These are phyloP conservation scores for Prostheceraeus crozeri DNA, from an alignment of 2,888 invertebrate genomes.

Conservation along the genomic window DNA sequence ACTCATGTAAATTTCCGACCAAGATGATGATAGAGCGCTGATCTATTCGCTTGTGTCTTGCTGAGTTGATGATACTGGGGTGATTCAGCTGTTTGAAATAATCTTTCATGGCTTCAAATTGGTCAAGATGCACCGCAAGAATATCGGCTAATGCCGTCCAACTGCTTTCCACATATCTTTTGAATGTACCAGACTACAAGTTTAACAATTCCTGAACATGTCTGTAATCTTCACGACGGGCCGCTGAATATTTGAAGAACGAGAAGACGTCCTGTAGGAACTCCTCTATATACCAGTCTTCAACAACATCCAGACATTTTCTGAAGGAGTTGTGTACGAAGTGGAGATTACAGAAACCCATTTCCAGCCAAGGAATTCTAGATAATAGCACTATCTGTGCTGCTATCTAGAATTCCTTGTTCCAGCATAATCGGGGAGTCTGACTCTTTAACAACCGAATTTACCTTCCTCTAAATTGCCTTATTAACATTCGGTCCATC, in stretches of 20 bases:
- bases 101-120: conserved; percentile 5
- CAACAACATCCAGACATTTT: conserved; percentile 10
- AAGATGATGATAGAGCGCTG: no score
- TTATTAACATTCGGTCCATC: conserved; percentile 27
- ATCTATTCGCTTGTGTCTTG: no score
- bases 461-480: neutral
- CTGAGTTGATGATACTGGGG: no score
- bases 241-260: conserved; percentile 14
- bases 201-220: neutral
- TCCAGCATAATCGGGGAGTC: no score
- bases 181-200: neutral
- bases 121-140: neutral
- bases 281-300: neutral
- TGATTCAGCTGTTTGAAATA: no score
- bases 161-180: conserved; percentile 13
- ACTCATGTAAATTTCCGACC: conserved; percentile 13
- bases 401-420: no score
- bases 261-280: neutral
- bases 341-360: conserved; percentile 3
- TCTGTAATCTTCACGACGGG: conserved; percentile 10
- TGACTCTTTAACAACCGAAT: conserved; percentile 2
- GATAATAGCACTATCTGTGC: no score
- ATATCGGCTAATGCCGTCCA: conserved; percentile 15
- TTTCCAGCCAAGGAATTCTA: neutral
- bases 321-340: conserved; percentile 13